Percentiles rank a stretch among this genome's conserved stretches.
These are phyloP conservation scores for Zoanthus gigantus DNA, from an alignment of 92 coral and sea anemone species.

Conservation along the genomic window DNA sequence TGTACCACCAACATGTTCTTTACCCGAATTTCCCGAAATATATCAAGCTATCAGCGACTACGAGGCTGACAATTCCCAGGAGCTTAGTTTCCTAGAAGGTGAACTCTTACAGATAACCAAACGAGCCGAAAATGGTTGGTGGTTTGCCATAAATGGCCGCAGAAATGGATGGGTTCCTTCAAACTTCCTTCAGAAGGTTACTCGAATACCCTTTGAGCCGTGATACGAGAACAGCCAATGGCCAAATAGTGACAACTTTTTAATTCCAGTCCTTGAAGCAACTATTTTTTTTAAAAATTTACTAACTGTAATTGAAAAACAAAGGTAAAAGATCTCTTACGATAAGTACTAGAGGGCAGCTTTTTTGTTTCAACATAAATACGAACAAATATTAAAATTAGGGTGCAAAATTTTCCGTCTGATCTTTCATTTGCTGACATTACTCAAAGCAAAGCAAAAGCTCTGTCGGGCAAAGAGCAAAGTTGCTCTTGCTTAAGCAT, in stretches of 20 bases:
- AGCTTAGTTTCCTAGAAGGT: conserved; percentile 22
- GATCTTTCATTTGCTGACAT: too few species aligned
- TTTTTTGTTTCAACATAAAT: too few species aligned
- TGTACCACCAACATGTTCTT: conserved; percentile 20
- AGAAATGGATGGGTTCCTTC: conserved; percentile 41
- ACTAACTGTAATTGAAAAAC: too few species aligned
- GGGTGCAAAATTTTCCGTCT: too few species aligned
- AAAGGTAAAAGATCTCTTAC: too few species aligned
- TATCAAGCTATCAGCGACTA: conserved; percentile 21
- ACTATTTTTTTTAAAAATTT: too few species aligned
- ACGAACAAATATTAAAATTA: too few species aligned
- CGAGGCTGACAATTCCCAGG: conserved; percentile 7
- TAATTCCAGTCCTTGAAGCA: neutral
- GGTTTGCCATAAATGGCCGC: conserved; percentile 11
- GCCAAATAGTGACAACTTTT: neutral
- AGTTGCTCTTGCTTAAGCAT: too few species aligned
- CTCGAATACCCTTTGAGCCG: neutral
- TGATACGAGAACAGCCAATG: neutral
- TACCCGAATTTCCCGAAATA: conserved; percentile 15
- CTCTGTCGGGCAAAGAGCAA: too few species aligned
- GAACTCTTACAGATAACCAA: conserved; percentile 17
- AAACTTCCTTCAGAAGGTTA: neutral
- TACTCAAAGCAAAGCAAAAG: too few species aligned
- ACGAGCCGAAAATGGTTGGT: conserved; percentile 41
- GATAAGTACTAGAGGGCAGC: neutral